phyloP scores from a whole-genome alignment of 2,888 invertebrate species.

The Agrilus biguttatus region DNA sequence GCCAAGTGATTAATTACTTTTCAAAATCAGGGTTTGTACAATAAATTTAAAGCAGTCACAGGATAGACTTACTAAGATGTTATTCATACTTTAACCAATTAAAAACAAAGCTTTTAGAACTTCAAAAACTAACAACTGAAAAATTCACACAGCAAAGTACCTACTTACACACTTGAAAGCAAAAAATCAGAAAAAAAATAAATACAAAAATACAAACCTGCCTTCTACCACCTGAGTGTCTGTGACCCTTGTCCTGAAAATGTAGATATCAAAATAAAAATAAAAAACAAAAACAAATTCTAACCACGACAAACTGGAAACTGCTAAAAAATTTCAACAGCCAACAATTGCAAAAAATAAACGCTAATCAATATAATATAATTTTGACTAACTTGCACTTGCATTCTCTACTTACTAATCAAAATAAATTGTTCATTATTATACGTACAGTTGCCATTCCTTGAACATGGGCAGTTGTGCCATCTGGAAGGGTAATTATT shows the following conservation, averaged over 20 bases:
- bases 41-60: too few species aligned
- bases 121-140: too few species aligned
- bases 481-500: conserved; percentile 89
- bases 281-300: conserved; percentile 4
- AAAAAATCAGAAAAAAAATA: not conserved
- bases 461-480: conserved; percentile 88
- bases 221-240: not conserved
- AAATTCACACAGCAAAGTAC: too few species aligned
- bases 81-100: too few species aligned
- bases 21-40: too few species aligned
- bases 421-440: not conserved
- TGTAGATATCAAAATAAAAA: not conserved
- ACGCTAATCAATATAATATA: not conserved
- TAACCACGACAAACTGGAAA: conserved; percentile 18
- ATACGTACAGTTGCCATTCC: conserved; percentile 46
- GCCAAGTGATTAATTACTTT: too few species aligned
- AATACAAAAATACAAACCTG: conserved; percentile 4
- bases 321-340: not conserved
- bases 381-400: conserved; percentile 1
- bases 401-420: not conserved
- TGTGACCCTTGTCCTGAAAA: conserved; percentile 1
- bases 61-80: too few species aligned
- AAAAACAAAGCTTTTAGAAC: too few species aligned
- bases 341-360: not conserved
- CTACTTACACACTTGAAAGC: too few species aligned